Evolutionary conservation across 2,797 vertebrate species (phyloP).

Genomic region (Trachurus trachurus): DNA sequence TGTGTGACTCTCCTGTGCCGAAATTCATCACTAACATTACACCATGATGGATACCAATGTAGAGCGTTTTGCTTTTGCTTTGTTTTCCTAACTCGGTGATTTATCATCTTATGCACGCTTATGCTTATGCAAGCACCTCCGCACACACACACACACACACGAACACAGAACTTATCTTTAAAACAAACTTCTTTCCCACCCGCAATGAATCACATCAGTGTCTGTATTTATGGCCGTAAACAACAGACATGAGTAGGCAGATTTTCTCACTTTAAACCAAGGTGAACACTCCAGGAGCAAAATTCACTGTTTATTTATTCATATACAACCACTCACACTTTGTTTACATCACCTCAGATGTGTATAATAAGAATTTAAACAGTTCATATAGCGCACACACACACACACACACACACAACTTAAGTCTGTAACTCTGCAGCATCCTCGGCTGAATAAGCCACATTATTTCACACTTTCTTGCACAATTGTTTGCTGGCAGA

Average conservation of each 20-base stretch:
- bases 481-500: slow-evolving; percentile 58
- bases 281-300: background rate
- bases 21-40: background rate
- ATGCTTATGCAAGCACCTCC: background rate
- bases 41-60: background rate
- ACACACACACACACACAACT: background rate
- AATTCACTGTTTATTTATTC: slow-evolving; percentile 31
- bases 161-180: slow-evolving; percentile 18
- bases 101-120: slow-evolving; percentile 1
- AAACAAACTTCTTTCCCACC: slow-evolving; percentile 26
- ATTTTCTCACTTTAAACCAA: background rate
- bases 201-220: slow-evolving; percentile 23
- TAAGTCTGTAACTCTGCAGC: background rate
- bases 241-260: slow-evolving; percentile 18
- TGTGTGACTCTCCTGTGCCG: background rate
- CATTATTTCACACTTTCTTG: slow-evolving; percentile 52
- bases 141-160: background rate
- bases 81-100: background rate
- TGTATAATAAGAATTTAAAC: slow-evolving; percentile 6
- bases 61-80: background rate
- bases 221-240: slow-evolving; percentile 4
- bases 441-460: slow-evolving; percentile 29
- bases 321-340: background rate
- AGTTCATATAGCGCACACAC: background rate
- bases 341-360: slow-evolving; percentile 6